Evolutionary conservation across 2,113 vertebrate species (phyloP), one percentile per base, ranked within the genome.

Genomic region (Eudorcas thomsonii): DNA sequence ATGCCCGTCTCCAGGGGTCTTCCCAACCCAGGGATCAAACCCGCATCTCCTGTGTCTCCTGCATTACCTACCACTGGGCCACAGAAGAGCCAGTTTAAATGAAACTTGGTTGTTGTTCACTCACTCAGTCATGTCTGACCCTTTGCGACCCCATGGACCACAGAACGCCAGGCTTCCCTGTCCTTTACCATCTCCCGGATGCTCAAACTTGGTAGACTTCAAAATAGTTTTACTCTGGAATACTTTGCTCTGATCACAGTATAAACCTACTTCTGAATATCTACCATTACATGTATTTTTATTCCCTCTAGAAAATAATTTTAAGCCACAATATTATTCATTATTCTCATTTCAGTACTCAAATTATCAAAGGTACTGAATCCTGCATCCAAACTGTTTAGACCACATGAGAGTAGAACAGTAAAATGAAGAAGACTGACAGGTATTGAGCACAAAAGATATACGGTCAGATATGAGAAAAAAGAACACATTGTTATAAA

Each of bases 341-440:
- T 57, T 11, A 25, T 50, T 78, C 21, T 92, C 77, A 94, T 74
- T 90, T 90, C 57, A 60, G 17, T 86, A 95, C 25, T 71, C 74
- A 97, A 92, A 96, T 90, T 60, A 96, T 26, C 43, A 96, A 92
- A 81, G 36, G 10, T 82, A 11, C 17, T 85, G 9, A 97, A 85
- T 88, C 43, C 50, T 77, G 17, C 43, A 43, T 81, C 39, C 30
- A 74, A 97, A 95, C 25, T 93, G 7, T 94, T 82, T 78, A 85
- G 82, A 82, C 16, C 36, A 95, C 1, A 33, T 5, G 17, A 48
- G 7, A 86, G 17, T 11, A 83, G 21, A 77, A 74, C 82, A 90
- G 71, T 74, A 19, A 96, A 50, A 62, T 89, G 13, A 85, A 77
- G 57, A 91, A 7, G 28, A 80, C 2, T 60, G 16, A 88, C 8